Percentiles rank a stretch among this genome's conserved stretches.
Evolutionary conservation across 1,140 invertebrate species (phyloP).

Genomic region (Amphibalanus amphitrite): DNA sequence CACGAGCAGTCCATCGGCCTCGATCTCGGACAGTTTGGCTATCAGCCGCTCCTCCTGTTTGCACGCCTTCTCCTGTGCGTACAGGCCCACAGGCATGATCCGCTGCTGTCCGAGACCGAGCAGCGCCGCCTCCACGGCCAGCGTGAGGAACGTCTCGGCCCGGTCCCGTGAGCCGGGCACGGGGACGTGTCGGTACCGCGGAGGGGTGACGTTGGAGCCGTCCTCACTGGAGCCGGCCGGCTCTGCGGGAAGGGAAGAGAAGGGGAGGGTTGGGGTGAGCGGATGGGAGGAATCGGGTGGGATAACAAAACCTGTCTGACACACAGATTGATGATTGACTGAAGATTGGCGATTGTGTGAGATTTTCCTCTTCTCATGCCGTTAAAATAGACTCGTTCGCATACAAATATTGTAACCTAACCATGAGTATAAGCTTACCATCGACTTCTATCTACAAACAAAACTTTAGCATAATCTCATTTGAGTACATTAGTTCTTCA

Average conservation of each 20-base stretch:
- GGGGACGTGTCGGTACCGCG: slow-evolving; percentile 51
- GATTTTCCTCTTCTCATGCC: too few relatives aligned
- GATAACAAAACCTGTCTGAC: too few relatives aligned
- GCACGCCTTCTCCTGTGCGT: slow-evolving; percentile 55
- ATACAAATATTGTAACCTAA: too few relatives aligned
- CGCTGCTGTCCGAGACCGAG: slow-evolving; percentile 54
- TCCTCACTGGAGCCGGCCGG: slow-evolving; percentile 24
- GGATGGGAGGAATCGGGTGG: too few relatives aligned
- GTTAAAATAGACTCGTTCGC: too few relatives aligned
- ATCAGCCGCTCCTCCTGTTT: slow-evolving; percentile 62
- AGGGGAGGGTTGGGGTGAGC: too few relatives aligned
- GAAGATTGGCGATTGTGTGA: too few relatives aligned
- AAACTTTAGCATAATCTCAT: too few relatives aligned
- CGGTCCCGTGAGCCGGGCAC: slow-evolving; percentile 48
- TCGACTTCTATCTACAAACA: too few relatives aligned
- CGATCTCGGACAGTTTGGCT: slow-evolving; percentile 50
- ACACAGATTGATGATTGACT: too few relatives aligned
- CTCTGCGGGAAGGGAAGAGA: not conserved
- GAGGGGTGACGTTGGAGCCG: slow-evolving; percentile 30
- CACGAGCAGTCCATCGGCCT: slow-evolving; percentile 48
- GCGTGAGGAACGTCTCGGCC: slow-evolving; percentile 53
- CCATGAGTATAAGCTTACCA: too few relatives aligned
- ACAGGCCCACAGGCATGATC: slow-evolving; percentile 55
- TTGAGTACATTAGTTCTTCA: too few relatives aligned
- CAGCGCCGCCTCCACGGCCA: slow-evolving; percentile 48